Base-by-base conservation (phyloP, 1,140 invertebrate genomes). In the Diachasma alloeum region DNA sequence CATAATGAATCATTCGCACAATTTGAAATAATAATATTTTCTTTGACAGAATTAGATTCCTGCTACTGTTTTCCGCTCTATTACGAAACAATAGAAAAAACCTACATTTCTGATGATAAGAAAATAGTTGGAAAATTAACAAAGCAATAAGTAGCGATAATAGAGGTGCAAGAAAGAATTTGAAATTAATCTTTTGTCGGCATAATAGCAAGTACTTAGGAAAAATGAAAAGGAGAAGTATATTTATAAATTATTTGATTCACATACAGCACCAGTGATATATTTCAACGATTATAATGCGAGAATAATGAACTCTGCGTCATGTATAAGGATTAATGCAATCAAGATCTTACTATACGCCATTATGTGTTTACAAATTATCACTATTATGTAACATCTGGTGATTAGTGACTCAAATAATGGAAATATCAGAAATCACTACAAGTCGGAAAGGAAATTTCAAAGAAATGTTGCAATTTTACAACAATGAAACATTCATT, bases 201-300 rank as follows among this genome's bases (percentile, higher is more conserved):
- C 68, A 46, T 66, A 74, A 74, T 74, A 67, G 22, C 36, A 74
- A 74, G 72, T 75, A 75, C 73, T 75, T 75, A 75, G 66, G 44
- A 17, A 74, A 67, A 68, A 48, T 44, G 31, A 6, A 66, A 6
- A 19, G 37, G 42, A 73, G 37, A 63, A 73, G 4, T 72, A 53
- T 53, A 22, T 73, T 37, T 46, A 73, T 8, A 36, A 73, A 46
- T 48, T 71, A 48, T 6, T 44, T 71, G 19, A 31, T 71, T 46
- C 22, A 19, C 19, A 44, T 70, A n/a, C 68, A 42, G 68, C 68
- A 44, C 66, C 53, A 59, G 67, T 71, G 39, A 71, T 48, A 46
- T 24, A 71, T 26, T 26, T 19, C 8, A 63, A 6, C 19, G 59
- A 63, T 63, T 63, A 63, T 26, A 63, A 63, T 26, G 59, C 6